Evolutionary conservation across 2,888 invertebrate species (phyloP).

Genomic region (Smittia aterrima): DNA sequence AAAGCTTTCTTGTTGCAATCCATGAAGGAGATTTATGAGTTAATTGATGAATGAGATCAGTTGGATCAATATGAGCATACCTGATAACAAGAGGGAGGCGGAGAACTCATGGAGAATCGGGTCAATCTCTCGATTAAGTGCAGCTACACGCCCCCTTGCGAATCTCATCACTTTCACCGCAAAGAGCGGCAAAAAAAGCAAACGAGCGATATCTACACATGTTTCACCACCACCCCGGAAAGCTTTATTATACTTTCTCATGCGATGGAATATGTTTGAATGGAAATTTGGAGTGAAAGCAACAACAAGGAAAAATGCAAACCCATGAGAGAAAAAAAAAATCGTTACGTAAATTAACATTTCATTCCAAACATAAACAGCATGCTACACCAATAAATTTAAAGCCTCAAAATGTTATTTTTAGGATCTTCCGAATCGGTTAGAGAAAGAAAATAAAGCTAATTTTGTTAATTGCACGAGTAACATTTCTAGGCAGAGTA

Average conservation of each 20-base stretch:
- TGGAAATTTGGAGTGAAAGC: neutral
- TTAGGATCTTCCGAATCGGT: neutral
- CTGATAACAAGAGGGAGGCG: neutral
- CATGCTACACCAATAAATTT: slow-evolving; percentile 10
- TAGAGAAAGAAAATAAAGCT: neutral
- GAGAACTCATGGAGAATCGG: neutral
- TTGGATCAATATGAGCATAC: neutral
- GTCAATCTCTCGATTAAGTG: neutral
- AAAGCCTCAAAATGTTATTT: neutral
- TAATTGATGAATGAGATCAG: neutral
- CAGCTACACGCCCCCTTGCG: neutral
- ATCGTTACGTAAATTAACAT: neutral
- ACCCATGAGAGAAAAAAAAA: neutral
- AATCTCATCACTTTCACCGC: neutral
- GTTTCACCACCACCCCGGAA: neutral
- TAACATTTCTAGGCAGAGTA: too few species aligned
- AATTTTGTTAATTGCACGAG: neutral
- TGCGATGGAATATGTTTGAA: neutral
- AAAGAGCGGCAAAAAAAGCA: neutral
- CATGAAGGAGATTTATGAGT: neutral
- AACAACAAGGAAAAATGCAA: neutral
- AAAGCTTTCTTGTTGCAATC: neutral
- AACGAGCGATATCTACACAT: neutral
- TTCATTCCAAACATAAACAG: neutral
- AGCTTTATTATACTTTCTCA: neutral